Evolutionary conservation across 1,140 invertebrate species (phyloP), one percentile per base, ranked within the genome.

Genomic region (Lutraria rhynchaena): DNA sequence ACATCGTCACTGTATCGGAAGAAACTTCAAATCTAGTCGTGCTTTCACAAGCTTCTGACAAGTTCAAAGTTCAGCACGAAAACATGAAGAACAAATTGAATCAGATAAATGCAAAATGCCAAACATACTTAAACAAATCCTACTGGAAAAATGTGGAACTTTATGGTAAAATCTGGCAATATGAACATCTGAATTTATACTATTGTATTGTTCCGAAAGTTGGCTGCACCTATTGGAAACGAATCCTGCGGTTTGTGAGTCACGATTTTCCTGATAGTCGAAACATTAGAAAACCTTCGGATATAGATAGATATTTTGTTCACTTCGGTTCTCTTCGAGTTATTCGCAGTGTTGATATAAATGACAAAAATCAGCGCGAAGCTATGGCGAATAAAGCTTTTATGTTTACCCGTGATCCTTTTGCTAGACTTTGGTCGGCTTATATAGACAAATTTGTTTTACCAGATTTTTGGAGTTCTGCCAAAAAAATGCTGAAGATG

Each of bases 401-500:
- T 46, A 82, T 87, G 80, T 82, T 87, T 44, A 67, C 77, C 1
- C 70, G 86, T 27, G 73, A 86, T 31, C 86, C 86, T 2, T 87
- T 83, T 63, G 60, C 75, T 3, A 70, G 83, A 76, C 31, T 87
- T n/a, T 87, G 73, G 70, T 86, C 86, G 0, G 78, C 84, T n/a
- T 87, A 83, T 58, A 78, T 87, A 22, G 84, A 87, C 58, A 87
- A 87, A 53, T 81, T 81, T 35, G 75, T 83, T 29, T 75, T 85
- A 15, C 76, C 74, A 3, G 82, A 82, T 37, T 84, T 78, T 35
- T 83, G 80, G 78, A 46, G 22, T 19, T 65, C 65, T 0, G 63
- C 37, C 15, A 41, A 15, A 41, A 41, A 41, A 41, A 7, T 41
- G 5, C 5, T 15, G 5, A 7, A 5, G 5, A 7, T 41, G 15